Base-by-base conservation (phyloP, 2,888 invertebrate species). In the Amphipyra tragopoginis region DNA sequence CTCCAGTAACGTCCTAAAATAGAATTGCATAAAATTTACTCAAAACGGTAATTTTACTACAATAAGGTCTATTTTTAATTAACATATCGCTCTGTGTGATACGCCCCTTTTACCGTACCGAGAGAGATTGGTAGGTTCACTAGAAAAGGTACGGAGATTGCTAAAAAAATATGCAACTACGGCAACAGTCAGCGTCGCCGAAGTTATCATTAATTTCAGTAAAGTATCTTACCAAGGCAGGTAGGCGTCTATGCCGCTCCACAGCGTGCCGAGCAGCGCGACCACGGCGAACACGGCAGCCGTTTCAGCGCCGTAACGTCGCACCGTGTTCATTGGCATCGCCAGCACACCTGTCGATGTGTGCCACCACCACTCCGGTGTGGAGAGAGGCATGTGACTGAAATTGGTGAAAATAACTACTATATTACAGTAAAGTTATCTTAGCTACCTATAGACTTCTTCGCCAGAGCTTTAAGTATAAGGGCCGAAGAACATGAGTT, bases 301-400 rank as follows among this genome's bases (percentile, higher is more conserved):
- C 8, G 96, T 97, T 90, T 98, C 97, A 5, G 96, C 96, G 38
- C 97, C 96, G 85, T 97, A 97, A 52, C 97, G 96, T 38, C 97
- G 95, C 50, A 97, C 96, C 6, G 97, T 96, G 71, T 96, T 97
- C 97, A 97, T 97, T n/a, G 97, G 97, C 84, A 97, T 93, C 9
- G 97, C 96, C 59, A 97, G 83, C 90, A 97, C 96, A 40, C 97
- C 97, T 9, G 97, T 97, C 80, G 97, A 95, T 2, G 97, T 97
- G 83, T 97, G 97, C 97, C 97, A 97, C 97, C 97, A 97, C 97
- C 97, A 97, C 89, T 97, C 97, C 0, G 97, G 97, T 0, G 97
- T 97, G 79, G 97, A 97, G 9, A 97, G 89, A 0, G 97, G 97
- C 97, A 97, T 97, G 74, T 95, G 95, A 4, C 96, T 96, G 82